phyloP scores from a whole-genome alignment of 2,797 vertebrate genomes.

The Malurus splendens region DNA sequence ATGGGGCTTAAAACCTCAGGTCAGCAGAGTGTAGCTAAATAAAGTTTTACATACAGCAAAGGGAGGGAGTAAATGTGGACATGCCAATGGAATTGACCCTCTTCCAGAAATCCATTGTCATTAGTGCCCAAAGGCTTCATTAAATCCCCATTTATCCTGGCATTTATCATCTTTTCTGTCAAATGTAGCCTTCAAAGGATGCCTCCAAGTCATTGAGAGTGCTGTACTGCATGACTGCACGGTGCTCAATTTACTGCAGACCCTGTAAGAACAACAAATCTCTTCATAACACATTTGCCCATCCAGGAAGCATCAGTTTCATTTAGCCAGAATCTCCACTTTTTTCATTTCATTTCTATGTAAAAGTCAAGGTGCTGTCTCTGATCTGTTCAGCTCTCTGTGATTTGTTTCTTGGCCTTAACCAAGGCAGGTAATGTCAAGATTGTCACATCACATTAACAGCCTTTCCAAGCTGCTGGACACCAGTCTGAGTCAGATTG shows the following conservation, averaged over 20 bases:
- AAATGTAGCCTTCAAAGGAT: background rate
- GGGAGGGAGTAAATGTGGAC: background rate
- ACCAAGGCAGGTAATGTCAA: background rate
- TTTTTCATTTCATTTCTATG: background rate
- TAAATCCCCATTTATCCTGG: constrained; percentile 2
- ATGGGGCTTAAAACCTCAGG: background rate
- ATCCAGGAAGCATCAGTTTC: background rate
- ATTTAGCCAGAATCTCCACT: background rate
- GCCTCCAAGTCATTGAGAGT: background rate
- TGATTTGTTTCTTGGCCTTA: constrained; percentile 3
- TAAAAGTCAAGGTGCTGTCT: background rate
- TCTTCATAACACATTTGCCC: background rate
- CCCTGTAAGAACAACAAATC: background rate
- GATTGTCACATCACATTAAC: background rate
- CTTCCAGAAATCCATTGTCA: background rate
- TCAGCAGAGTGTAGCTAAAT: background rate
- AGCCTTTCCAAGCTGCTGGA: constrained; percentile 1
- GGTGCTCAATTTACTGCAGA: background rate
- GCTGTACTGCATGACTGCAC: background rate
- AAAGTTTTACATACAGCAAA: background rate
- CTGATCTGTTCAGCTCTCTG: background rate
- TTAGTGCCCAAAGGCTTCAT: background rate
- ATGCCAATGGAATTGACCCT: background rate
- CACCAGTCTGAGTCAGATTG: background rate
- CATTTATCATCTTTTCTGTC: constrained; percentile 15